Evolutionary conservation across 1,140 invertebrate species (phyloP), one percentile per base, ranked within the genome.

Genomic region (Hormaphis cornu): DNA sequence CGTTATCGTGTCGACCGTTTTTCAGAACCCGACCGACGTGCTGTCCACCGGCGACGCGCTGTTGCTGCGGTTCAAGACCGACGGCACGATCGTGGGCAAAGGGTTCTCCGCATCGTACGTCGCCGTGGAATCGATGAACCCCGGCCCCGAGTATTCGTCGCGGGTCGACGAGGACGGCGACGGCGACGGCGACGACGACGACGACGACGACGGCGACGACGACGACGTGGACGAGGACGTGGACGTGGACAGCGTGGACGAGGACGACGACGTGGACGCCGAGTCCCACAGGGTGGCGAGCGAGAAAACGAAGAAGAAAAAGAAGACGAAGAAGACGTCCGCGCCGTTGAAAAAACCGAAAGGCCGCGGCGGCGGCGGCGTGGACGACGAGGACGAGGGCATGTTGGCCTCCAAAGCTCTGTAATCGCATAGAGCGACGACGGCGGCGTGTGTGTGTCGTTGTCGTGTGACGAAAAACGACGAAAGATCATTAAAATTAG

Each of bases 51-150:
- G 87, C n/a, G 89, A 94, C 77, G 88, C 89, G 3, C 77, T 98
- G 1, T 77, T 97, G 40, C 84, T 98, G 12, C 83, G 91, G 70
- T 97, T 98, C 80, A 83, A 87, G 42, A 89, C 91, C 0, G 95
- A 98, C 76, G 91, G 91, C 75, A 89, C 91, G 0, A 86, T 96
- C 61, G 86, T 89, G 10, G 88, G 86, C 78, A 97, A 95, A 81
- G 95, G 95, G 2, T 98, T 98, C 77, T 90, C 90, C 0, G 89
- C 91, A 0, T 86, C 88, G 0, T 95, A 93, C 74, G 83, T 88
- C 48, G 88, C 88, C 0, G 82, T 90, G 0, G 86, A 89, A 74
- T 71, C 72, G 9, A 35, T 50, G 40, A 46, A 12, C 12, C 3
- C 61, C 18, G 22, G 44, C 7, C 4, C 14, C 2, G 61, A 66